Evolutionary conservation across 2,888 invertebrate genomes (phyloP).

Genomic region (Orchesella flavescens): DNA sequence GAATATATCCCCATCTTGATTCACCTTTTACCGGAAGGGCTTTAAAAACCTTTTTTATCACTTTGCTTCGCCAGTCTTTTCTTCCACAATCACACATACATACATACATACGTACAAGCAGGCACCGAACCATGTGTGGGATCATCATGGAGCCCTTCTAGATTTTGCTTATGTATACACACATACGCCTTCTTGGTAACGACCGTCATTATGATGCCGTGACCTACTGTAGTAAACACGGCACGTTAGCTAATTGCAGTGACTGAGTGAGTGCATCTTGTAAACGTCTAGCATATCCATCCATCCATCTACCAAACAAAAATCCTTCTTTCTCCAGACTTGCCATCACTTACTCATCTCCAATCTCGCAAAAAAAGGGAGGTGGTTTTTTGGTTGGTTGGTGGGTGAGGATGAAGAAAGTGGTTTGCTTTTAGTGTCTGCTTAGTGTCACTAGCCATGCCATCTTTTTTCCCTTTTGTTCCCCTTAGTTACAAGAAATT

Average conservation of each 20-base stretch:
- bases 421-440: constrained; percentile 9
- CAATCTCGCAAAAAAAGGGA: constrained; percentile 12
- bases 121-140: too few relatives aligned
- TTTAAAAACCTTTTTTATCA: constrained; percentile 37
- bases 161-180: too few relatives aligned
- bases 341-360: not conserved
- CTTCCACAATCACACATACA: not conserved
- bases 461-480: not conserved
- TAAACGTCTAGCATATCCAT: not conserved
- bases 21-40: constrained; percentile 26
- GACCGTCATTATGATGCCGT: constrained; percentile 50
- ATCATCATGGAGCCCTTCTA: not conserved
- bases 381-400: not conserved
- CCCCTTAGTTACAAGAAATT: not conserved
- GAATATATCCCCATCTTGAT: constrained; percentile 15
- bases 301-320: not conserved
- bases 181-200: not conserved
- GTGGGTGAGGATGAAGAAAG: constrained; percentile 9
- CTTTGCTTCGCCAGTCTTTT: not conserved
- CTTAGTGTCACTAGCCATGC: constrained; percentile 22
- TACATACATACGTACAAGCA: not conserved
- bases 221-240: constrained; percentile 54
- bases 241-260: constrained; percentile 54
- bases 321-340: not conserved
- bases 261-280: constrained; percentile 48